Evolutionary conservation across 2,797 vertebrate genomes (phyloP).

Genomic region (Microctenopoma steveboyesi): DNA sequence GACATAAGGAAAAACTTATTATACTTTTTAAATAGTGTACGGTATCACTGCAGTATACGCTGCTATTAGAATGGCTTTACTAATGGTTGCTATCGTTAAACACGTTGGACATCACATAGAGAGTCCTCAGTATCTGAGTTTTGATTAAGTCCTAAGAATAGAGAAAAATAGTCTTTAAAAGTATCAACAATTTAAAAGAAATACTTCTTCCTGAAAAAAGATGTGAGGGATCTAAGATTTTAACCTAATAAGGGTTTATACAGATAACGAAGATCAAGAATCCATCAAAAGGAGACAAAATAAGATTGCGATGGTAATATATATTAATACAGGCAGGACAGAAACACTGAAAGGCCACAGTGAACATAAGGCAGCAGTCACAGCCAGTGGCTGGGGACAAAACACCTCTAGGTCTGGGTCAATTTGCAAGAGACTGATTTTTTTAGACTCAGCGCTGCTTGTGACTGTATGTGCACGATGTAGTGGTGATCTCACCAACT

Average conservation of each 20-base stretch:
- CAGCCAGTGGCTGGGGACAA: slow-evolving; percentile 28
- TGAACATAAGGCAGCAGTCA: slow-evolving; percentile 27
- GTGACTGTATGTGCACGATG: slow-evolving; percentile 1
- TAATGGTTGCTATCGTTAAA: background rate
- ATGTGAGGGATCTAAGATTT: no score
- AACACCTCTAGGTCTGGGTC: slow-evolving; percentile 50
- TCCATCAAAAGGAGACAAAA: background rate
- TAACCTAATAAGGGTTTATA: background rate
- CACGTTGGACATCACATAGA: background rate
- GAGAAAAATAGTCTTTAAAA: no score
- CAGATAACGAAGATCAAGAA: background rate
- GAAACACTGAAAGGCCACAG: slow-evolving; percentile 36
- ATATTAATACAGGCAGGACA: slow-evolving; percentile 11
- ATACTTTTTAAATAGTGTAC: no score
- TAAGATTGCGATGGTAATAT: background rate
- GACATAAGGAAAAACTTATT: slow-evolving; percentile 1
- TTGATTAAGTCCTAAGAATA: no score
- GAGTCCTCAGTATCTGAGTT: background rate
- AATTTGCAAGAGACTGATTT: slow-evolving; percentile 23
- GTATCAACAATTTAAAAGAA: no score
- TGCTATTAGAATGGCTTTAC: no score
- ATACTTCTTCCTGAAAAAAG: no score
- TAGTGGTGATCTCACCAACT: slow-evolving; percentile 21
- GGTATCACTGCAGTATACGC: background rate
- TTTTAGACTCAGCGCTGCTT: slow-evolving; percentile 17